phyloP scores from a whole-genome alignment of 2,888 invertebrate genomes.

The Xylocampa areola region DNA sequence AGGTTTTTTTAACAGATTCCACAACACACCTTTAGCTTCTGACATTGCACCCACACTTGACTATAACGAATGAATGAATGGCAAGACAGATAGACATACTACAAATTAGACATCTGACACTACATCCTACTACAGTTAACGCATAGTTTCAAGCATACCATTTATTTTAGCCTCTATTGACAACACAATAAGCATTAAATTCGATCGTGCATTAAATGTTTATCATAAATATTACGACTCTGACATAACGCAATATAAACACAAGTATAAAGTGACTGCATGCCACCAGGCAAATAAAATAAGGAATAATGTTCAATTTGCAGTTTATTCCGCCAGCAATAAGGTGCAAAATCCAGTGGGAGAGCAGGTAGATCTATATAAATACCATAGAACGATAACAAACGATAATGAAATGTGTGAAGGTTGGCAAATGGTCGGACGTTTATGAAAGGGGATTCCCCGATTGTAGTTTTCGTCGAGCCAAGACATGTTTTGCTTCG shows the following conservation, averaged over 20 bases:
- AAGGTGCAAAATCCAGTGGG: constrained; percentile 37
- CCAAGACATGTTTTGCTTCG: neutral
- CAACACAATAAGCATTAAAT: constrained; percentile 16
- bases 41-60: constrained; percentile 44
- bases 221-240: constrained; percentile 17
- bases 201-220: constrained; percentile 5
- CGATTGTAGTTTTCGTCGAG: neutral
- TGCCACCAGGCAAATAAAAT: constrained; percentile 3
- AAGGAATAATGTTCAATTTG: constrained; percentile 5
- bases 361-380: neutral
- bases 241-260: constrained; percentile 18
- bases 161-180: constrained; percentile 21
- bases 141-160: constrained; percentile 6
- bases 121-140: constrained; percentile 5
- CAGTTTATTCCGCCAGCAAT: neutral
- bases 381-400: constrained; percentile 25
- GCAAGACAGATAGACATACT: neutral
- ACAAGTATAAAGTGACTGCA: constrained; percentile 8
- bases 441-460: constrained; percentile 40
- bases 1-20: constrained; percentile 6
- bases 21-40: constrained; percentile 47
- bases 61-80: constrained; percentile 17
- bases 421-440: constrained; percentile 35
- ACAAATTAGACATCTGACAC: constrained; percentile 13
- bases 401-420: constrained; percentile 38